Base-by-base conservation (phyloP, 2,797 vertebrate species). In the Acestrorhynchus altus region DNA sequence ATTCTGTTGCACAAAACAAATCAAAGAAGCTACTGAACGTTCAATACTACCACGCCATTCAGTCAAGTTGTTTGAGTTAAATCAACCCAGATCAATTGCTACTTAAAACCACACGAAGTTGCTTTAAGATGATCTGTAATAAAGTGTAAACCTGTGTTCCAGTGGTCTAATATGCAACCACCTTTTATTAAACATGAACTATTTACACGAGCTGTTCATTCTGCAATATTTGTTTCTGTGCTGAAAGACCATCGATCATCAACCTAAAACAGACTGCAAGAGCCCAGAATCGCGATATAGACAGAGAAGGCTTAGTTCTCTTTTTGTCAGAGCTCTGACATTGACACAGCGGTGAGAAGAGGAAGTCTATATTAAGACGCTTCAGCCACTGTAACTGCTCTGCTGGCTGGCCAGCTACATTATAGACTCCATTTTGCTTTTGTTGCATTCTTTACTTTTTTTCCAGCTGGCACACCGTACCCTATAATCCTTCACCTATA, bases 331-430 rank as follows among this genome's bases (percentile, higher is more conserved):
- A 66, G 16, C 35, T 63, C 35, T 20, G 64, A 49, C 44, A 15
- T 4, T 20, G 20, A 16, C 22, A 49, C 35, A 15, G 24, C 44
- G 15, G 11, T 63, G 20, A 70, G 20, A 84, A 78, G 76, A 83
- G 81, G 81, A 85, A 85, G 83, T 85, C 52, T 65, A 47, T 31
- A 31, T 72, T 49, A 70, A 76, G 26, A 44, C 51, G n/a, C 49
- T 80, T 65, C 35, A 77, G 44, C 35, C 65, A 71, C 20, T 74
- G 28, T 57, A 31, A 63, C 42, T 26, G 22, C 13, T 26, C 42
- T 26, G 22, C 13, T 26, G 35, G 20, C 16, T 70, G 51, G 24
- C 31, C 57, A 71, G 51, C 60, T n/a, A 51, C 39, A 51, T n/a
- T 72, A 46, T 47, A 46, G 40, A 47, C 24, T 59, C 26, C 28